Percentiles rank a stretch among this genome's conserved stretches.
phyloP scores from a whole-genome alignment of 2,113 vertebrate genomes.

The Rhagologus leucostigma region DNA sequence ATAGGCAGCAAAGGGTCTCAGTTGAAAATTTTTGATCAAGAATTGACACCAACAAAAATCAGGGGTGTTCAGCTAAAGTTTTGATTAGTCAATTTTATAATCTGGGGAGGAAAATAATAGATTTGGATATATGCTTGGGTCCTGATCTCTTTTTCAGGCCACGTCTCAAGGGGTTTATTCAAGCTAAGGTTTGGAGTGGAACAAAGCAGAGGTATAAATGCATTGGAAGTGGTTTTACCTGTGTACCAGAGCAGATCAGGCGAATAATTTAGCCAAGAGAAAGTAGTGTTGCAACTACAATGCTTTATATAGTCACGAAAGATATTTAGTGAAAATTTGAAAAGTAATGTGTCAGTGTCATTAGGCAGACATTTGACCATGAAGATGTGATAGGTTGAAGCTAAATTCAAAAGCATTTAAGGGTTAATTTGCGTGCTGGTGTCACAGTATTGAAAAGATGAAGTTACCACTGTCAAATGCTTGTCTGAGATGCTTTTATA shows the following conservation, averaged over 20 bases:
- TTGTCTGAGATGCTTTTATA: not conserved
- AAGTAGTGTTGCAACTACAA: not conserved
- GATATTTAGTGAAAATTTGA: not conserved
- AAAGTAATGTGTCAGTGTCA: not conserved
- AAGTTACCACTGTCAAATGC: not conserved
- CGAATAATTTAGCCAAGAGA: not conserved
- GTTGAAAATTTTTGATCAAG: not conserved
- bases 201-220: not conserved
- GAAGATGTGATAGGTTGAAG: not conserved
- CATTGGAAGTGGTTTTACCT: not conserved
- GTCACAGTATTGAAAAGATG: not conserved
- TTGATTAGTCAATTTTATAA: not conserved
- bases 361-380: not conserved
- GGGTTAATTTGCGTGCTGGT: not conserved
- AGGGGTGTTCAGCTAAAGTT: not conserved
- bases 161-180: not conserved
- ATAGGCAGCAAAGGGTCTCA: conserved; percentile 14
- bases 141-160: not conserved
- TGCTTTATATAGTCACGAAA: not conserved
- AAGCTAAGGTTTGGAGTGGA: not conserved
- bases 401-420: not conserved
- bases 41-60: not conserved
- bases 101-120: rapidly evolving
- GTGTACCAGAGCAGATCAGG: not conserved
- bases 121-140: not conserved